Conservation (phyloP, 2,888 invertebrate genomes). For the Athetis lepigone region DNA sequence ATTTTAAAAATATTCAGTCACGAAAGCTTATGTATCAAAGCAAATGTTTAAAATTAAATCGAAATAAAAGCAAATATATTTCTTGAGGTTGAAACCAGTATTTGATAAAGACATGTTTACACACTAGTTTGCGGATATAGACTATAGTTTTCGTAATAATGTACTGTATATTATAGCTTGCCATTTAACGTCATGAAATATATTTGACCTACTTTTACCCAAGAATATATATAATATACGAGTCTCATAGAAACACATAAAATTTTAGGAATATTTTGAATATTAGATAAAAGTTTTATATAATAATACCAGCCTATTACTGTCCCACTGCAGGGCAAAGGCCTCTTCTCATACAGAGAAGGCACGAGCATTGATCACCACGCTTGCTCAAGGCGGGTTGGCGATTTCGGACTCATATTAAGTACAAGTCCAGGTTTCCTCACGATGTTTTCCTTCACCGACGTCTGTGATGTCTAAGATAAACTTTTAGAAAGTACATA, state of each 20-base stretch:
- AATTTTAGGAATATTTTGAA: constrained; percentile 1
- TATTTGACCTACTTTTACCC: constrained; percentile 3
- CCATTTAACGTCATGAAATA: constrained; percentile 5
- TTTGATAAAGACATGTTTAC: constrained; percentile 16
- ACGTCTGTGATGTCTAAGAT: too few species aligned
- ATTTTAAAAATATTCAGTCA: neutral
- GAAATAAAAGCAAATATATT: neutral
- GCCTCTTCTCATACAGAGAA: too few species aligned
- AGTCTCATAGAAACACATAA: constrained; percentile 1
- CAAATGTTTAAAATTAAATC: neutral
- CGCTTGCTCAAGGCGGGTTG: too few species aligned
- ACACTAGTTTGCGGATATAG: constrained; percentile 7
- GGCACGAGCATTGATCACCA: too few species aligned
- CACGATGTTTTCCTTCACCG: too few species aligned
- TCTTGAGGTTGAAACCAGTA: neutral
- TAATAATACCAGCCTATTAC: too few species aligned
- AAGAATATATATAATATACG: neutral
- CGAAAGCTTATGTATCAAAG: neutral
- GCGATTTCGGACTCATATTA: too few species aligned
- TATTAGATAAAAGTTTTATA: constrained; percentile 1
- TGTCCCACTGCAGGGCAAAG: too few species aligned
- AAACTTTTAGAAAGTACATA: too few species aligned
- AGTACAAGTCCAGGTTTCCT: too few species aligned
- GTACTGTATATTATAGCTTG: neutral
- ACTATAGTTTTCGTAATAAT: neutral